Base-by-base conservation (phyloP, 2,888 invertebrate species). In the Allygus modestus region DNA sequence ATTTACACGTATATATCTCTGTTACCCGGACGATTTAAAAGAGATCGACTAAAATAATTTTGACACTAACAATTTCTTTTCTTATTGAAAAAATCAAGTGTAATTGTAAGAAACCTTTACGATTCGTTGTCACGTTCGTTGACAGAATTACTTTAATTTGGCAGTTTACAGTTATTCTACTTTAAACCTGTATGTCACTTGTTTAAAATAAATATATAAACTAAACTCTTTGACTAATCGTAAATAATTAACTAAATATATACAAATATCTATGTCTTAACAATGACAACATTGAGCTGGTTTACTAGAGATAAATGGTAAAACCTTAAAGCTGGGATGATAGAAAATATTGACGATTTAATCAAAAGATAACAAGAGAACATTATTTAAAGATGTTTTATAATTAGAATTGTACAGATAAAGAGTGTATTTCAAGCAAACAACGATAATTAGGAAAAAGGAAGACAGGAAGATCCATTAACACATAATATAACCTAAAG, bases 1-100 rank as follows among this genome's bases (percentile, higher is more conserved):
- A 83, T 83, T 46, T 73, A 83, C 73, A 79, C 33, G 28, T 54
- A 79, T 79, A 79, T 54, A 73, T 58, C 23, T 79, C 58, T 54
- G 31, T 58, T 33, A 54, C 58, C 54, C 58, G 58, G 20, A 51
- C 46, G 51, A 28, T 28, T 82, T 4, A 26, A 71, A 73, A 71
- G 83, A 83, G 83, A 83, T 83, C 83, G 28, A 73, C 54, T 69
- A 33, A 69, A 83, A 61, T 26, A 61, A 41, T 65, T 82, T 82
- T 17, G 33, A 41, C 41, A 41, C 0, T 82, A 82, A 82, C 65
- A 82, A 43, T 41, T 54, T 73, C 33, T 2, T 4, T 37, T 37
- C 33, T 23, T 1, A 28, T 28, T 20, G 20, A 23, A 20, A 51
- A 15, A 33, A 23, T 41, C 73, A 73, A 69, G 31, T 73, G 20